Conservation (phyloP, 2,113 vertebrate species). For the Oryzias melastigma region DNA sequence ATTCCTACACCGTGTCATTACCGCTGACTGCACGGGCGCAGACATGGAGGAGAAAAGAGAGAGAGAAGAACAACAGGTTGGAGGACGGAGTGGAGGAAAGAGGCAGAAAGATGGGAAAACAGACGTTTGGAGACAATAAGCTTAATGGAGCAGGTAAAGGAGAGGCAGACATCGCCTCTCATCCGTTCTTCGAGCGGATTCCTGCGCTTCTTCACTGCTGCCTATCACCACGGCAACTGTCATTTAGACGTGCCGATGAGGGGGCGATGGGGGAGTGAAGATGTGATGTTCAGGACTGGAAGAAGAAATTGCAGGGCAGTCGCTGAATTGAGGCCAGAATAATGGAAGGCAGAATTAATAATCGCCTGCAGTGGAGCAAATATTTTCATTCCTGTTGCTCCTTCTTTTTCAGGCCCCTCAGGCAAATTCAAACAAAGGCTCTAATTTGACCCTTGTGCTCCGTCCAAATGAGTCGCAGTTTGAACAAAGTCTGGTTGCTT, state of each 20-base stretch:
- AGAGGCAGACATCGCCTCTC: conserved; percentile 14
- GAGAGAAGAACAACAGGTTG: conserved; percentile 1
- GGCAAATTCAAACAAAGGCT: background rate
- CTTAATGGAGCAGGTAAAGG: background rate
- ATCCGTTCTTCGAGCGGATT: conserved; percentile 27
- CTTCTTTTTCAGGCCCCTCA: conserved; percentile 11
- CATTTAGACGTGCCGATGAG: conserved; percentile 52
- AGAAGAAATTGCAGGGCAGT: conserved; percentile 40
- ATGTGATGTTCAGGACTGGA: conserved; percentile 53
- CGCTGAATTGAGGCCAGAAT: conserved; percentile 12
- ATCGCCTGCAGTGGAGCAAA: conserved; percentile 15
- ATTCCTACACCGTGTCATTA: conserved; percentile 25
- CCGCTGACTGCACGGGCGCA: conserved; percentile 23
- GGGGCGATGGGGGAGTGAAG: conserved; percentile 52
- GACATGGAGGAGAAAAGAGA: conserved; percentile 3
- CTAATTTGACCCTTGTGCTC: background rate
- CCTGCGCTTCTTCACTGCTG: conserved; percentile 41
- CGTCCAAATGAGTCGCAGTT: conserved; percentile 16
- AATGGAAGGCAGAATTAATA: conserved; percentile 22
- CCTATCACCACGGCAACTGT: conserved; percentile 67
- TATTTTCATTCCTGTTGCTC: conserved; percentile 16
- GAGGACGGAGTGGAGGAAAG: conserved; percentile 1
- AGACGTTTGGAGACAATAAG: conserved; percentile 25
- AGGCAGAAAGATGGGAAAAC: background rate
- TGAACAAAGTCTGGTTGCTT: background rate